phyloP scores from a whole-genome alignment of 1,140 invertebrate species.

The Epicauta chinensis region DNA sequence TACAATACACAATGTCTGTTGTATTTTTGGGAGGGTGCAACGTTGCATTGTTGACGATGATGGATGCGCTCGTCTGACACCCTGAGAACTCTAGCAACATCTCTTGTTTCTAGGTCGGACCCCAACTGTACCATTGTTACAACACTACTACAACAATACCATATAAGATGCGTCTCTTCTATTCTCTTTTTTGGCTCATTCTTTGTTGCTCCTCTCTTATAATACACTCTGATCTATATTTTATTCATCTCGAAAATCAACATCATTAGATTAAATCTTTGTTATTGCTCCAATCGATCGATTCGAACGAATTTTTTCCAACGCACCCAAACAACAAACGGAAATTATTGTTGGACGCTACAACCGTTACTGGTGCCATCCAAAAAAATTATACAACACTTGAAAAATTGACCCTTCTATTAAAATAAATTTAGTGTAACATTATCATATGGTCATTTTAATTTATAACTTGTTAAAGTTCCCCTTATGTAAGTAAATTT shows the following conservation, averaged over 20 bases:
- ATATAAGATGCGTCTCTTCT: background rate
- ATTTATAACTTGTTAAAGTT: slow-evolving; percentile 10
- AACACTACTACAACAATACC: too few species aligned
- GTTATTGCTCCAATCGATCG: background rate
- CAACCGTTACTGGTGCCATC: background rate
- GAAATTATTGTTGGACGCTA: too few species aligned
- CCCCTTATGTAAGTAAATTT: too few species aligned
- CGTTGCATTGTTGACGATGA: slow-evolving; percentile 22
- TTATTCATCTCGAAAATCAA: slow-evolving; percentile 5
- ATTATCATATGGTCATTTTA: slow-evolving; percentile 24
- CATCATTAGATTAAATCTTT: slow-evolving; percentile 5
- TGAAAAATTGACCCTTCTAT: slow-evolving; percentile 18
- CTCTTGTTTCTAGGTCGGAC: slow-evolving; percentile 15
- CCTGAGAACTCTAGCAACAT: slow-evolving; percentile 20
- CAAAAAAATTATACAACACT: background rate
- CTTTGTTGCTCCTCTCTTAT: slow-evolving; percentile 5
- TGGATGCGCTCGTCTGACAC: slow-evolving; percentile 20
- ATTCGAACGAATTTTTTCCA: too few species aligned
- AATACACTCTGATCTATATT: slow-evolving; percentile 18
- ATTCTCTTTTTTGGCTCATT: background rate
- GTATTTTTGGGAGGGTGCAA: slow-evolving; percentile 13
- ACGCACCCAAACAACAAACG: too few species aligned
- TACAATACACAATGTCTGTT: background rate
- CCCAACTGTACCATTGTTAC: slow-evolving; percentile 13
- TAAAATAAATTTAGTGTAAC: slow-evolving; percentile 25